Percentiles rank a stretch among this genome's conserved stretches.
These are phyloP conservation scores for Pristionchus maxplancki DNA, from an alignment of 2,888 invertebrate genomes.

Conservation along the genomic window DNA sequence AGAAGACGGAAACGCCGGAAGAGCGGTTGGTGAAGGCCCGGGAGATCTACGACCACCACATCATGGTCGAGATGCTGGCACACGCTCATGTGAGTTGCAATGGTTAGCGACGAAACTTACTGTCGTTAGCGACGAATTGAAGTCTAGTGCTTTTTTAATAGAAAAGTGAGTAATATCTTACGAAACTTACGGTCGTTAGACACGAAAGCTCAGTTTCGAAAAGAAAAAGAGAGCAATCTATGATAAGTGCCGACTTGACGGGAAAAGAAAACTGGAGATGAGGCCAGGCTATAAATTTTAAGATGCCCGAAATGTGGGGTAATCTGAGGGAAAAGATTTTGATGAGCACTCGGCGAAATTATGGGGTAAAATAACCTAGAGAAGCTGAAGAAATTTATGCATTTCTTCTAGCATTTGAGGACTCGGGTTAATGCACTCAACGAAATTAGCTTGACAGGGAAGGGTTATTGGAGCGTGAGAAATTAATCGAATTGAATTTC, in stretches of 20 bases:
- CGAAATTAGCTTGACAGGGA: background rate
- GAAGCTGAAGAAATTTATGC: background rate
- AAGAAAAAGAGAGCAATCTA: background rate
- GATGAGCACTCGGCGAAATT: background rate
- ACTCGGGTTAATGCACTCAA: background rate
- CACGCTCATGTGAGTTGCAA: conserved; percentile 92
- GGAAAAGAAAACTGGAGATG: background rate
- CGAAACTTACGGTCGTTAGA: background rate
- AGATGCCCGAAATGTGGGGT: background rate
- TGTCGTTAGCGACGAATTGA: background rate
- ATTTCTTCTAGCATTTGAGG: background rate
- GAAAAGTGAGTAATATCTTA: no score
- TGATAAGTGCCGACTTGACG: background rate
- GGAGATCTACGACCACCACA: conserved; percentile 99
- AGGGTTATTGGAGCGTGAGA: background rate
- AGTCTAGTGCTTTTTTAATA: no score
- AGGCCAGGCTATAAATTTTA: conserved; percentile 4
- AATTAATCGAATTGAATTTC: conserved; percentile 79
- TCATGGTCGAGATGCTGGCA: conserved; percentile 99
- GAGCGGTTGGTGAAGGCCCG: conserved; percentile 94
- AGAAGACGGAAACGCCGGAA: conserved; percentile 97
- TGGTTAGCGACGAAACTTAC: background rate
- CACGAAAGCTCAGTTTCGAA: background rate
- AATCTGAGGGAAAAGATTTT: background rate
- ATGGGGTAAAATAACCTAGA: background rate